Base-by-base conservation (phyloP, 2,113 vertebrate species). In the Todiramphus saurophagus region DNA sequence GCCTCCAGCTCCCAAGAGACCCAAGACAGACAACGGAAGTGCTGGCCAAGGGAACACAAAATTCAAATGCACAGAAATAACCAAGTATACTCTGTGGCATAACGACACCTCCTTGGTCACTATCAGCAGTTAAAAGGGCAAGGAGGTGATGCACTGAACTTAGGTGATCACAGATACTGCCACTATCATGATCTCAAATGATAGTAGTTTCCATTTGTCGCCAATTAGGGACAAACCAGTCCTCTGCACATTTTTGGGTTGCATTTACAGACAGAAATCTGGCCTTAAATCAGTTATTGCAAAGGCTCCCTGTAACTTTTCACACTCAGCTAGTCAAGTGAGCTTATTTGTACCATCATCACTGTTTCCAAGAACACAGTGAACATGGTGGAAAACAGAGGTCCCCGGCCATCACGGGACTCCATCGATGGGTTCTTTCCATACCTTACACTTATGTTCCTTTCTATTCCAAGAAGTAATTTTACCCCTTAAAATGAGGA, bases 11-110 rank as follows among this genome's bases (percentile, higher is more conserved):
- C 33, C 27, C 60, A 13, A 21, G 21, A 78, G 64, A 70, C 20
- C 28, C 43, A 64, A 67, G 19, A 31, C 14, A 13, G 30, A 15
- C 13, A 35, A 67, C 5, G 20, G 0, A 56, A 21, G 23, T 21
- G 28, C 0, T 0, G 4, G 58, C 46, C 55, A 48, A 91, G 13
- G 43, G 28, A 56, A 48, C 30, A 43, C 25, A 16, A 31, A 53
- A 66, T 60, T 19, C 46, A 19, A 66, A 43, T 1, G 12, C 37
- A 8, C 7, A 41, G 28, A 10, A 63, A 4, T 11, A 33, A 23
- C 33, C 11, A 7, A 43, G 37, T 5, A 24, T 3, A 14, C 30
- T 1, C 2, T 1, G 37, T 1, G 37, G 55, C 28, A 8, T 13
- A 62, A 25, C 0, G 0, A 2, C 16, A 4, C 41, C 30, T 15